Base-by-base conservation (phyloP, 2,888 invertebrate genomes). In the Hartigia nigra region DNA sequence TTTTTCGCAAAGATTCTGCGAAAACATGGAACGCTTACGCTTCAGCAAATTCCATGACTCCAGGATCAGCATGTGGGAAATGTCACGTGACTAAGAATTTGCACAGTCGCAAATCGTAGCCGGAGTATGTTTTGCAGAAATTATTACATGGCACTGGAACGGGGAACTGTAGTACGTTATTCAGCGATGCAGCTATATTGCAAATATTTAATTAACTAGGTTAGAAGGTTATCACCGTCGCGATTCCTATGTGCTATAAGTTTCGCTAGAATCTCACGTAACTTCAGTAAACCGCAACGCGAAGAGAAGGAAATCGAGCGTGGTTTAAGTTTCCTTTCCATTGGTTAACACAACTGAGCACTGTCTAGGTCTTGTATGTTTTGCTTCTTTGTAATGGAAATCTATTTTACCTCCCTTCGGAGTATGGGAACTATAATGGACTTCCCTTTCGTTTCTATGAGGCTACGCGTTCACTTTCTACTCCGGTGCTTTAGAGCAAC, bases 261-360 rank as follows among this genome's bases (percentile, higher is more conserved):
- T 55, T 55, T 55, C 55, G 55, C 55, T 55, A 9, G 23, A 23
- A 23, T 55, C 55, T 55, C 23, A 23, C 23, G 55, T 23, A 55
- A 23, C 23, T 55, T 55, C 55, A 23, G 55, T 55, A 23, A 23
- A 55, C 55, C 55, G 55, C 55, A 23, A 55, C 55, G 55, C 55
- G 55, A 23, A 14, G 9, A 55, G 72, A 72, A 31, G 72, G 72
- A 72, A 72, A 12, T 72, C 72, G 72, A 72, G 72, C 72, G 72
- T 72, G 72, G 34, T 32, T 23, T 14, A 32, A 31, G 1, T 34
- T 72, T 34, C 31, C 72, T 31, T 72, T 72, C 72, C 72, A 31
- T 34, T 72, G 31, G 72, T 34, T 55, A 55, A 23, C 23, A 55
- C 23, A 23, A 23, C 55, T 23, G 23, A 5, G 23, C 55, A 23